Evolutionary conservation across 1,140 invertebrate genomes (phyloP).

Genomic region (Zaprionus africanus): DNA sequence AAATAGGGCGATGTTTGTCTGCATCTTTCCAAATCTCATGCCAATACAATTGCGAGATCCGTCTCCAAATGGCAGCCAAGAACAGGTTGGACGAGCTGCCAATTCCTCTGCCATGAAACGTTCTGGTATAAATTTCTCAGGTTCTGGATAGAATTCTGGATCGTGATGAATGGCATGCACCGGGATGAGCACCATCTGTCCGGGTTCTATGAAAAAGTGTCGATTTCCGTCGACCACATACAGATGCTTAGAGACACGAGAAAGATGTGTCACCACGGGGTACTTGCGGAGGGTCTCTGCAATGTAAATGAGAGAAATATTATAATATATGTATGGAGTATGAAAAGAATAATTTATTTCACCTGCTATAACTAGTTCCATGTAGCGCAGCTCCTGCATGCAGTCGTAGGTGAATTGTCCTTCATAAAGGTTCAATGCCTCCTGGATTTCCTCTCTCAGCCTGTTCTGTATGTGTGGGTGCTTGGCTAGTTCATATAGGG

Average conservation of each 20-base stretch:
- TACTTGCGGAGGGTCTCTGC: constrained; percentile 84
- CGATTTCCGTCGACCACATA: constrained; percentile 62
- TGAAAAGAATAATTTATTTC: not conserved
- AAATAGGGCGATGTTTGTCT: constrained; percentile 83
- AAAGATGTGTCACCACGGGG: constrained; percentile 80
- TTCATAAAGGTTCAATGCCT: constrained; percentile 71
- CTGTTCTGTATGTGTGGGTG: constrained; percentile 87
- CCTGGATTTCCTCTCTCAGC: constrained; percentile 86
- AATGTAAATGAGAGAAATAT: constrained; percentile 16
- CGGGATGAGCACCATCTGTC: constrained; percentile 86
- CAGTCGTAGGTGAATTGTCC: constrained; percentile 84
- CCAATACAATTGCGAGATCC: constrained; percentile 86
- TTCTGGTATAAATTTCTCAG: constrained; percentile 87
- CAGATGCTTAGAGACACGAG: constrained; percentile 67
- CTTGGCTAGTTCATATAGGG: constrained; percentile 86
- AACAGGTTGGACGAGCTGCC: constrained; percentile 83
- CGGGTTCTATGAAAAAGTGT: constrained; percentile 65
- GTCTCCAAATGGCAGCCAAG: constrained; percentile 87
- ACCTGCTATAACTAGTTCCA: constrained; percentile 86
- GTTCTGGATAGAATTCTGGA: constrained; percentile 85
- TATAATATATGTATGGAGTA: no score
- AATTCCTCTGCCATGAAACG: constrained; percentile 85
- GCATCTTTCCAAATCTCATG: constrained; percentile 85
- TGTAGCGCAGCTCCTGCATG: constrained; percentile 86
- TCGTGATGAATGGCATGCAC: constrained; percentile 87